Evolutionary conservation across 2,888 invertebrate species (phyloP).

Genomic region (Phengaris alcon): DNA sequence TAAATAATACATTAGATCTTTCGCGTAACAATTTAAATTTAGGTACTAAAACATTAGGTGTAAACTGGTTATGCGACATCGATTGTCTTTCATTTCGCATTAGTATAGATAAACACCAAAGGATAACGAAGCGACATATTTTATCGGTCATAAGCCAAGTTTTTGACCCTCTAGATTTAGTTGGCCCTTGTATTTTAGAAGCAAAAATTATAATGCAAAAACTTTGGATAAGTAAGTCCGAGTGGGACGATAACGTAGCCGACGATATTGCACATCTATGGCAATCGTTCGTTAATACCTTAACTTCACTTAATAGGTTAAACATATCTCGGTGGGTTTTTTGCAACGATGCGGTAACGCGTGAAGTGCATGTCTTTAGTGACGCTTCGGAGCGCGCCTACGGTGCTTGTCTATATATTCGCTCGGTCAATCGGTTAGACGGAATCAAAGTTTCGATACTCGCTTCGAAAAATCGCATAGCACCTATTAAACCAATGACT

Average conservation of each 20-base stretch:
- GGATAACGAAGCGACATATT: slow-evolving; percentile 42
- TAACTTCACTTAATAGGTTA: too few relatives aligned
- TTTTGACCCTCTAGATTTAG: slow-evolving; percentile 16
- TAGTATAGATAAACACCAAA: slow-evolving; percentile 32
- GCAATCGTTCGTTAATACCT: too few relatives aligned
- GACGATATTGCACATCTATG: too few relatives aligned
- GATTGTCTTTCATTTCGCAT: slow-evolving; percentile 39
- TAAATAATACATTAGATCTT: slow-evolving; percentile 25
- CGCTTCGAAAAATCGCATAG: background rate
- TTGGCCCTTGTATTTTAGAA: slow-evolving; percentile 38
- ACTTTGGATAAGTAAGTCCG: too few relatives aligned
- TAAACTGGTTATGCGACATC: slow-evolving; percentile 39
- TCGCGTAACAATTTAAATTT: slow-evolving; percentile 13
- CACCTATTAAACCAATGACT: slow-evolving; percentile 11
- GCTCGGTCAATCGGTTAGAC: too few relatives aligned
- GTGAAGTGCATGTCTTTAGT: too few relatives aligned
- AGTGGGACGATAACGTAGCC: too few relatives aligned
- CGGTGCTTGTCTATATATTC: too few relatives aligned
- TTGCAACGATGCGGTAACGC: too few relatives aligned
- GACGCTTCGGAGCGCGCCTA: too few relatives aligned
- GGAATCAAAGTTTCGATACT: background rate
- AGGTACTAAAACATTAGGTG: slow-evolving; percentile 40
- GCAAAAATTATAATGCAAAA: slow-evolving; percentile 34
- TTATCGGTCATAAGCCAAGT: slow-evolving; percentile 40
- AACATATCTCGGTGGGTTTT: too few relatives aligned